Evolutionary conservation across 2,888 invertebrate genomes (phyloP).

Genomic region (Polydrusus cervinus): DNA sequence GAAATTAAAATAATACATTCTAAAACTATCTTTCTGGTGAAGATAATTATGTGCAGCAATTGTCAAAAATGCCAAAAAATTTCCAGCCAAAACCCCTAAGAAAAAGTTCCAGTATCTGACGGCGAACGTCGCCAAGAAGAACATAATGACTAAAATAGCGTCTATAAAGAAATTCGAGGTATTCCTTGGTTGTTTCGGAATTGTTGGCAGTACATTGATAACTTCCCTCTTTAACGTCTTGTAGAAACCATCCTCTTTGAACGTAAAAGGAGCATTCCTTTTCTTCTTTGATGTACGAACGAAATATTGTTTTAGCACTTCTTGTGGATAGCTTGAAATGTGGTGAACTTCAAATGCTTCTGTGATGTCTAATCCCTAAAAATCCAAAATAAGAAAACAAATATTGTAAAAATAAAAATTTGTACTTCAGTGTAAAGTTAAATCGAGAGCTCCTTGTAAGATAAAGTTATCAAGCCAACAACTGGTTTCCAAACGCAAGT

Average conservation of each 20-base stretch:
- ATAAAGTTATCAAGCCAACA: no score
- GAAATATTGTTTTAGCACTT: slow-evolving; percentile 78
- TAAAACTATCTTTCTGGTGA: slow-evolving; percentile 83
- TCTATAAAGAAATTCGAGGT: slow-evolving; percentile 70
- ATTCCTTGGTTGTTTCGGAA: slow-evolving; percentile 69
- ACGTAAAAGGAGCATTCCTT: slow-evolving; percentile 82
- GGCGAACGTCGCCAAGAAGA: slow-evolving; percentile 62
- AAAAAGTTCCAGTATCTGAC: slow-evolving; percentile 67
- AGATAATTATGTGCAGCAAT: slow-evolving; percentile 85
- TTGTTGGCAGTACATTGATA: slow-evolving; percentile 69
- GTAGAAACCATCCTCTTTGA: slow-evolving; percentile 84
- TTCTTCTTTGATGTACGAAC: slow-evolving; percentile 77
- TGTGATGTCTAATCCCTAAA: slow-evolving; percentile 85
- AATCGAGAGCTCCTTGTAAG: no score
- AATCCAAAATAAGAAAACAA: slow-evolving; percentile 1
- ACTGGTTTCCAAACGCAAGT: no score
- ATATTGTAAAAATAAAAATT: not conserved
- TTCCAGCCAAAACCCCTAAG: slow-evolving; percentile 73
- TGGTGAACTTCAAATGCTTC: slow-evolving; percentile 87
- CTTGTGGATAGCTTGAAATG: slow-evolving; percentile 73
- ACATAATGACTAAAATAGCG: slow-evolving; percentile 65
- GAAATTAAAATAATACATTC: slow-evolving; percentile 86
- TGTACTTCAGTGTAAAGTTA: no score
- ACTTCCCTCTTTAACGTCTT: slow-evolving; percentile 78
- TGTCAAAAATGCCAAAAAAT: slow-evolving; percentile 75